A percentile compares a stretch with the other conserved stretches of the same genome.
Evolutionary conservation across 2,888 invertebrate genomes (phyloP).

Genomic region (Drosophila meridiana): DNA sequence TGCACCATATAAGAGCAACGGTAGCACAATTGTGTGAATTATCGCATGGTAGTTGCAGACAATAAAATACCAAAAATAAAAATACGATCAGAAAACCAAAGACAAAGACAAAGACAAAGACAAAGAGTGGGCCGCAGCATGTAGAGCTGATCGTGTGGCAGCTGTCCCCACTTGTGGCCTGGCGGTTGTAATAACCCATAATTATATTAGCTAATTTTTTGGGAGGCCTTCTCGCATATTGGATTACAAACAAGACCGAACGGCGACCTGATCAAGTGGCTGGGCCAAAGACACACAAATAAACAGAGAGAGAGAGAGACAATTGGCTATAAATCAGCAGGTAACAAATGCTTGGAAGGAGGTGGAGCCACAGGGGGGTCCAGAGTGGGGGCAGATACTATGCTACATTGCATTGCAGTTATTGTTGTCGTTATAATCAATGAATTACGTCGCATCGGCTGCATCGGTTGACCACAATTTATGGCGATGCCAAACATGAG

Average conservation of each 20-base stretch:
- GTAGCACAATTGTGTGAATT: conserved; percentile 69
- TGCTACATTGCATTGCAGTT: conserved; percentile 61
- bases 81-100: neutral
- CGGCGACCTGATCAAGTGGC: conserved; percentile 40
- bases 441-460: conserved; percentile 75
- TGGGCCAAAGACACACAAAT: conserved; percentile 28
- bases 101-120: conserved; percentile 13
- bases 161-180: conserved; percentile 21
- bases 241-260: conserved; percentile 44
- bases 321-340: conserved; percentile 74
- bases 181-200: conserved; percentile 62
- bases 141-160: conserved; percentile 25
- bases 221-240: conserved; percentile 48
- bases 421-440: conserved; percentile 80
- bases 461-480: conserved; percentile 81
- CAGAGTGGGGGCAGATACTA: neutral
- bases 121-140: conserved; percentile 11
- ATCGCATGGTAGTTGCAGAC: conserved; percentile 46
- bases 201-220: conserved; percentile 69
- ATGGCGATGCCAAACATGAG: conserved; percentile 76
- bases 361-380: neutral
- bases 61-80: conserved; percentile 1
- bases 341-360: conserved; percentile 57
- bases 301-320: conserved; percentile 45
- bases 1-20: conserved; percentile 34